Evolutionary conservation across 2,888 invertebrate genomes (phyloP).

Genomic region (Stenotaenia linearis): DNA sequence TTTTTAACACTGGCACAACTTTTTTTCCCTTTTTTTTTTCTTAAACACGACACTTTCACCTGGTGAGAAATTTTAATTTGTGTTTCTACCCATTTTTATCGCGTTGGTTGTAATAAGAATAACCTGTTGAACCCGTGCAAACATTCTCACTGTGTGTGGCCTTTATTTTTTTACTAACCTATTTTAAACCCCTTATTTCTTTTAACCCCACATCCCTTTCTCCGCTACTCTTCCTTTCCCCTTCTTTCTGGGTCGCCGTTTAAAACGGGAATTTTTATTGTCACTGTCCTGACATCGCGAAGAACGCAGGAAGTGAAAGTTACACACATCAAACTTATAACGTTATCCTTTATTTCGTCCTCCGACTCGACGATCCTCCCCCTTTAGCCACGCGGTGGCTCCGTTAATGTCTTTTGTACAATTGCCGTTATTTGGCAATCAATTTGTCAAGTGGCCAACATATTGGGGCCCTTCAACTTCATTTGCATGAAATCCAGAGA

Average conservation of each 20-base stretch:
- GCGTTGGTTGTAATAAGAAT: neutral
- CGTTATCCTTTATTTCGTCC: neutral
- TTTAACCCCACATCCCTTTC: neutral
- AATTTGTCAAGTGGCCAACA: conserved; percentile 26
- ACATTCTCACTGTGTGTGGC: conserved; percentile 6
- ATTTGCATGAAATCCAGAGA: conserved; percentile 19
- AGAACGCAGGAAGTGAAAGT: neutral
- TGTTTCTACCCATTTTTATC: neutral
- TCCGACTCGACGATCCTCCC: neutral
- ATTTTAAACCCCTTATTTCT: conserved; percentile 8
- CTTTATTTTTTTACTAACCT: neutral
- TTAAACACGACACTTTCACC: neutral
- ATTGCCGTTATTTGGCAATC: conserved; percentile 22
- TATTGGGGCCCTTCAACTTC: conserved; percentile 16
- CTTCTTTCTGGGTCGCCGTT: neutral
- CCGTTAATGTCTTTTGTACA: neutral
- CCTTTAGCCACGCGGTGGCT: neutral
- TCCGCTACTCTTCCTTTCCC: neutral
- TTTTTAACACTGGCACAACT: neutral
- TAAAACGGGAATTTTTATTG: neutral
- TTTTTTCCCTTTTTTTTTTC: neutral
- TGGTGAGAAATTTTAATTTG: conserved; percentile 1
- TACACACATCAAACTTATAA: neutral
- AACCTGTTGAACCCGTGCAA: neutral
- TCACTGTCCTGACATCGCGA: neutral